phyloP scores from a whole-genome alignment of 1,140 invertebrate genomes.

The Zaprionus inermis region DNA sequence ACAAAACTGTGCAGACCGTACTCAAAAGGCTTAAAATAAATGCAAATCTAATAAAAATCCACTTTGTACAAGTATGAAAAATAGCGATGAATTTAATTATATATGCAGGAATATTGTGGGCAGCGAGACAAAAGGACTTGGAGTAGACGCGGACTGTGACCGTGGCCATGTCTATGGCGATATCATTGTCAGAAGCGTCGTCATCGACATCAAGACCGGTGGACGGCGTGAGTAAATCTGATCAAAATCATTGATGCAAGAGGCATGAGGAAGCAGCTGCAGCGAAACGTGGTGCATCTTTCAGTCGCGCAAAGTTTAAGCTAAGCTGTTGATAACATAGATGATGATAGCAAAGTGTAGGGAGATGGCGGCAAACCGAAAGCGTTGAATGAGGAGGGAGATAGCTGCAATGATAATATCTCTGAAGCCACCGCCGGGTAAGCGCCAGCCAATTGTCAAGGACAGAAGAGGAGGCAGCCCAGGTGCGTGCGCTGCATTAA shows the following conservation, averaged over 20 bases:
- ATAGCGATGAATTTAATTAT: slow-evolving; percentile 79
- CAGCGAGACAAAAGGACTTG: slow-evolving; percentile 49
- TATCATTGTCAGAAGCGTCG: slow-evolving; percentile 9
- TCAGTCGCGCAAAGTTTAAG: slow-evolving; percentile 62
- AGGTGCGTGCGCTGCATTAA: slow-evolving; percentile 65
- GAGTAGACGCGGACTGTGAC: slow-evolving; percentile 32
- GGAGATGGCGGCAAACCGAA: background rate
- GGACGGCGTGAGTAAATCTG: slow-evolving; percentile 68
- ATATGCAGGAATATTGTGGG: slow-evolving; percentile 73
- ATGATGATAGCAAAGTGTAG: slow-evolving; percentile 42
- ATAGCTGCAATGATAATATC: slow-evolving; percentile 71
- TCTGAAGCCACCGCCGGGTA: slow-evolving; percentile 39
- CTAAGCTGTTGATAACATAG: slow-evolving; percentile 78
- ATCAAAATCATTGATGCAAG: slow-evolving; percentile 79
- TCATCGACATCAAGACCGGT: slow-evolving; percentile 31
- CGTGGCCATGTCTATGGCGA: slow-evolving; percentile 14
- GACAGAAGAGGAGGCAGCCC: slow-evolving; percentile 45
- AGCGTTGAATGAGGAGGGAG: background rate
- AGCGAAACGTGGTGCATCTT: slow-evolving; percentile 53
- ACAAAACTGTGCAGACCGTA: background rate
- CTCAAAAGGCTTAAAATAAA: slow-evolving; percentile 43
- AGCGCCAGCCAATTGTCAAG: slow-evolving; percentile 56
- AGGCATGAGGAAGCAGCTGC: slow-evolving; percentile 53
- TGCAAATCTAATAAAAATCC: slow-evolving; percentile 77
- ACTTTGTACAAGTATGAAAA: slow-evolving; percentile 78